Evolutionary conservation across 2,797 vertebrate species (phyloP), one percentile per base, ranked within the genome.

Genomic region (Acipenser ruthenus): DNA sequence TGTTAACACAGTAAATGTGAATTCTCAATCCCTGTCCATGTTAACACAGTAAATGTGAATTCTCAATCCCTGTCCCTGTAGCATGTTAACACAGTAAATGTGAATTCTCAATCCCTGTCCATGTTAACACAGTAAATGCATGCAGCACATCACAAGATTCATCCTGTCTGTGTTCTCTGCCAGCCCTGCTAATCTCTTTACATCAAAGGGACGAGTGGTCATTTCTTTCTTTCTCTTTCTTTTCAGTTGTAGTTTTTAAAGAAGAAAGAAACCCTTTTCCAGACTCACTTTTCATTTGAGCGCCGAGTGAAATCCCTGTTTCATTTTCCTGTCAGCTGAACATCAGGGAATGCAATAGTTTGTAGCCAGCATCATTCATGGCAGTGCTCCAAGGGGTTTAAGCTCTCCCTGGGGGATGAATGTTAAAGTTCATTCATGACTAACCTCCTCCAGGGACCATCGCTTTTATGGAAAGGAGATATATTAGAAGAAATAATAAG

Each of bases 221-320:
- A 77, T 67, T 79, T 74, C 74, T 72, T 61, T 56, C 68, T 70
- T 18, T 68, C 68, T 63, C 72, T 62, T 85, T 81, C 81, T 78
- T 68, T 50, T 0, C 8, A 74, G 79, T 80, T 81, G 76, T 63
- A 55, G 37, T 18, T 62, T 62, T 71, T 66, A 60, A 68, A 53
- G 60, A 70, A 73, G 63, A 66, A 63, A 63, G 18, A 64, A 70
- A 70, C 64, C 12, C 37, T 66, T 51, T 12, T 49, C 65, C 48
- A 63, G 66, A 60, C 64, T n/a, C n/a, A 60, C 56, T 65, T 50
- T 61, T 56, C 67, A 61, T 67, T 67, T 62, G 58, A 62, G 51
- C 8, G 52, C 49, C 66, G 12, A 49, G 10, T 49, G 58, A 71
- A 50, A 64, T 2, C 55, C 65, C 23, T 37, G 49, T 52, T 49